These are phyloP conservation scores for Bostrychus sinensis DNA, from an alignment of 2,113 vertebrate species.

Conservation along the genomic window DNA sequence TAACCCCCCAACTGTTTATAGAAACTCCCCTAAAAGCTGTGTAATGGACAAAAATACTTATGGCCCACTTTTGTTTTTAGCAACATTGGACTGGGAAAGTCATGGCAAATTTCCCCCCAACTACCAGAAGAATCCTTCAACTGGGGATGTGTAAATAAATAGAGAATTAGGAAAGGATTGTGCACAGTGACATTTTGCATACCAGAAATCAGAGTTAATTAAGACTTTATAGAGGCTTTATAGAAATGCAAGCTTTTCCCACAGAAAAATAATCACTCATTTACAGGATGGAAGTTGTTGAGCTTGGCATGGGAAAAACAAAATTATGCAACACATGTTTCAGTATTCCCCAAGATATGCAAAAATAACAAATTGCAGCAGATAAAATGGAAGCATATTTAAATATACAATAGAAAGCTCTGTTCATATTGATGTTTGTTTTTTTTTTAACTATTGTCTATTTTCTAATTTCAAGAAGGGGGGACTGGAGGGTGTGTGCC, in stretches of 20 bases:
- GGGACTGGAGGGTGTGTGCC: too few relatives aligned
- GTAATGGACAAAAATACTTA: conserved; percentile 69
- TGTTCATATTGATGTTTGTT: too few relatives aligned
- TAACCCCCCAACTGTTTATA: conserved; percentile 81
- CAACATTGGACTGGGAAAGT: conserved; percentile 70
- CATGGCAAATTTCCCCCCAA: conserved; percentile 59
- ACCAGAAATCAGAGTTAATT: conserved; percentile 62
- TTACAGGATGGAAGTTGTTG: conserved; percentile 42
- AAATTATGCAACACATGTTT: conserved; percentile 2
- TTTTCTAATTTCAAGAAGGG: too few relatives aligned
- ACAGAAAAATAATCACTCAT: conserved; percentile 67
- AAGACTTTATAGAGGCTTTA: conserved; percentile 55
- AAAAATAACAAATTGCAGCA: not conserved
- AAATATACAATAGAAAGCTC: too few relatives aligned
- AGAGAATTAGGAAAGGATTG: conserved; percentile 65
- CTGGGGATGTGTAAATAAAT: conserved; percentile 72
- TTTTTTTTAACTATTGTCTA: too few relatives aligned
- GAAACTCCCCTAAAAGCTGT: conserved; percentile 76
- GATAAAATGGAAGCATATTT: not conserved
- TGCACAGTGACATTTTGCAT: conserved; percentile 54
- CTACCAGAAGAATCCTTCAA: conserved; percentile 65
- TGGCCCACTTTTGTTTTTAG: conserved; percentile 61
- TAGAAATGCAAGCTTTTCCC: conserved; percentile 41
- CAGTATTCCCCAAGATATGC: not conserved
- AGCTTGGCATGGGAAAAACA: conserved; percentile 44